Evolutionary conservation across 2,113 vertebrate species (phyloP).

Genomic region (Plectropomus leopardus): DNA sequence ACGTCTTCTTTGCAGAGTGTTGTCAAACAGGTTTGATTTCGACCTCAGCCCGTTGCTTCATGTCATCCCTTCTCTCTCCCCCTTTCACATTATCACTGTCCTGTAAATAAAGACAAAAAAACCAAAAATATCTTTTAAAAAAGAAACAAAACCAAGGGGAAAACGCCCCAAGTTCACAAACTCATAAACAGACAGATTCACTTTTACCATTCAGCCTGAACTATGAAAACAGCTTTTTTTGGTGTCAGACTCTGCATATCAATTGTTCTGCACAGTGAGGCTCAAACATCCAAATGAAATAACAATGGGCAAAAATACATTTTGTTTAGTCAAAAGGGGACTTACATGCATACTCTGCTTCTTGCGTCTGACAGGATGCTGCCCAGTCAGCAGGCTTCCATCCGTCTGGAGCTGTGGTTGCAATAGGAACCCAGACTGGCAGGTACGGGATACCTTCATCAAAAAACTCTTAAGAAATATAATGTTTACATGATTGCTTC

Average conservation of each 20-base stretch:
- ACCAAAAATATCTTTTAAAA: too few species aligned
- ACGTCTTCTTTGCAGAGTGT: too few species aligned
- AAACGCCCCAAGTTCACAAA: too few species aligned
- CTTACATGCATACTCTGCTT: slow-evolving; percentile 17
- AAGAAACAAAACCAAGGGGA: too few species aligned
- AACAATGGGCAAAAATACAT: not conserved
- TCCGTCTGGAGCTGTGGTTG: slow-evolving; percentile 93
- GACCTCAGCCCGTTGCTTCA: too few species aligned
- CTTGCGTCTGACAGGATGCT: slow-evolving; percentile 88
- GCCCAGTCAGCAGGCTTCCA: slow-evolving; percentile 97
- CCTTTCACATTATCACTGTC: too few species aligned
- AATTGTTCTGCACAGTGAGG: not conserved
- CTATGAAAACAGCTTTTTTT: not conserved
- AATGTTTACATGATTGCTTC: not conserved
- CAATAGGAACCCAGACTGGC: slow-evolving; percentile 94
- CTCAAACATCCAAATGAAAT: not conserved
- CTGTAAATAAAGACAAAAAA: too few species aligned
- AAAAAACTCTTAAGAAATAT: not conserved
- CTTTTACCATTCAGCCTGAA: not conserved
- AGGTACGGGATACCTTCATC: slow-evolving; percentile 82
- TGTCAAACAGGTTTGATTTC: too few species aligned
- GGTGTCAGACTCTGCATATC: not conserved
- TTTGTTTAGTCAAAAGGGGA: not conserved
- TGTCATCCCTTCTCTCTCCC: too few species aligned
- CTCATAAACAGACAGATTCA: too few species aligned